Conservation (phyloP, 2,113 vertebrate genomes). For the Cynopterus brachyotis region DNA sequence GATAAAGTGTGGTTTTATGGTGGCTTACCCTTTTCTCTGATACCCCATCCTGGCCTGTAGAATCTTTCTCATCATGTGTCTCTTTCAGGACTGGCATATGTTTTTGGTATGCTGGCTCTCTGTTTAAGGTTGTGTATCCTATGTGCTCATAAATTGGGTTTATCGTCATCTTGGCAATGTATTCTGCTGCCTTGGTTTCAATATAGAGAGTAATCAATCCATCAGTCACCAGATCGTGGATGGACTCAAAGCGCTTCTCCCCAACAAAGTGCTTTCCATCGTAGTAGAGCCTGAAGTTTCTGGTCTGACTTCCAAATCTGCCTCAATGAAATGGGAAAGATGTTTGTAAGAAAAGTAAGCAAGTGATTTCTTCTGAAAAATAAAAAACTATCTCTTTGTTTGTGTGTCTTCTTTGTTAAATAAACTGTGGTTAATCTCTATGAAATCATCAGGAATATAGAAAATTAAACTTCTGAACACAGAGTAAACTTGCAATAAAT, state of each 20-base stretch:
- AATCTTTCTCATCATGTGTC: slow-evolving; percentile 87
- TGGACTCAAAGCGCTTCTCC: slow-evolving; percentile 92
- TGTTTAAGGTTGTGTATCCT: slow-evolving; percentile 95
- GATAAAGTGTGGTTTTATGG: slow-evolving; percentile 73
- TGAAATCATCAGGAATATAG: slow-evolving; percentile 56
- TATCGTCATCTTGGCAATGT: slow-evolving; percentile 93
- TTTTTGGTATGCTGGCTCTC: slow-evolving; percentile 95
- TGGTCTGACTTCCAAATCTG: slow-evolving; percentile 93
- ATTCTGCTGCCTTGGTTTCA: slow-evolving; percentile 92
- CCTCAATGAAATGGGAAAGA: slow-evolving; percentile 85
- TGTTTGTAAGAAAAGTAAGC: slow-evolving; percentile 82
- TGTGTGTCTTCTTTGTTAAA: slow-evolving; percentile 67
- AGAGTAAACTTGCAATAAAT: slow-evolving; percentile 70
- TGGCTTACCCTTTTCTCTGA: slow-evolving; percentile 95
- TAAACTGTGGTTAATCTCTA: slow-evolving; percentile 69
- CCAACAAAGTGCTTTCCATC: slow-evolving; percentile 93
- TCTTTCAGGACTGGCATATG: slow-evolving; percentile 90
- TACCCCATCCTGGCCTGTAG: slow-evolving; percentile 87
- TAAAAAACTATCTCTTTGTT: slow-evolving; percentile 62
- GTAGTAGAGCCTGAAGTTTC: slow-evolving; percentile 93
- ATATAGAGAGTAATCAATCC: slow-evolving; percentile 93
- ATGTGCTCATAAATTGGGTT: slow-evolving; percentile 94
- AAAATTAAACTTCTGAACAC: slow-evolving; percentile 71
- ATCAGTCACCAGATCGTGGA: slow-evolving; percentile 93
- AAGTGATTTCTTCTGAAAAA: slow-evolving; percentile 79